These are phyloP conservation scores for Corythornis madagascariensis DNA, from an alignment of 2,113 vertebrate genomes.

Conservation along the genomic window DNA sequence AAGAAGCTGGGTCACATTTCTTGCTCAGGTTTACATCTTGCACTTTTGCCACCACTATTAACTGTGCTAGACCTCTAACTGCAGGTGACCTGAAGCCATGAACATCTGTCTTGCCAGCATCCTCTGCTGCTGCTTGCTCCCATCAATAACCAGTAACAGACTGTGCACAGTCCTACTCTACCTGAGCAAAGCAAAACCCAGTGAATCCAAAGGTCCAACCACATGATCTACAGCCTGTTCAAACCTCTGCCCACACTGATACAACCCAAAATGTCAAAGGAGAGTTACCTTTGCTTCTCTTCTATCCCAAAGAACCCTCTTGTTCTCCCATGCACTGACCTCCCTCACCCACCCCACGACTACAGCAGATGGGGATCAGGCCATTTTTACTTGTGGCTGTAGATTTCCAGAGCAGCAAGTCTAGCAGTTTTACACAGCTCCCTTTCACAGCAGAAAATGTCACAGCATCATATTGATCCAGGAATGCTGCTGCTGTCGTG, in stretches of 20 bases:
- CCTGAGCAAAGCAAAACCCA: neutral
- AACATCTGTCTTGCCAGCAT: neutral
- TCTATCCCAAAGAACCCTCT: neutral
- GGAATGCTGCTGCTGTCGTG: neutral
- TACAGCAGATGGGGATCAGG: neutral
- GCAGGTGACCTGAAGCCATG: neutral
- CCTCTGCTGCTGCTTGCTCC: neutral
- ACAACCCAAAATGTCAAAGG: rapidly evolving
- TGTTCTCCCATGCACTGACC: neutral
- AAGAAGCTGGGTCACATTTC: neutral
- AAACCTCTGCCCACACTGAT: neutral
- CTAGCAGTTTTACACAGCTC: neutral
- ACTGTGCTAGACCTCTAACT: neutral
- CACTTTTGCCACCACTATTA: neutral
- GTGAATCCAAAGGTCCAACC: neutral
- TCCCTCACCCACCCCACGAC: too few relatives aligned
- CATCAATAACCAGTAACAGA: neutral
- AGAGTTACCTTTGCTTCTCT: neutral
- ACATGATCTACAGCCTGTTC: rapidly evolving
- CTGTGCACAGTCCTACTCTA: neutral
- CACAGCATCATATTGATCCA: neutral
- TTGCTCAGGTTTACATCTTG: neutral
- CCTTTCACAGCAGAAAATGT: neutral
- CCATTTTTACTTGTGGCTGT: neutral
- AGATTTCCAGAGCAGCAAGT: neutral